Percentiles rank a stretch among this genome's conserved stretches.
These are phyloP conservation scores for Mythimna loreyi DNA, from an alignment of 2,888 invertebrate species.

Conservation along the genomic window DNA sequence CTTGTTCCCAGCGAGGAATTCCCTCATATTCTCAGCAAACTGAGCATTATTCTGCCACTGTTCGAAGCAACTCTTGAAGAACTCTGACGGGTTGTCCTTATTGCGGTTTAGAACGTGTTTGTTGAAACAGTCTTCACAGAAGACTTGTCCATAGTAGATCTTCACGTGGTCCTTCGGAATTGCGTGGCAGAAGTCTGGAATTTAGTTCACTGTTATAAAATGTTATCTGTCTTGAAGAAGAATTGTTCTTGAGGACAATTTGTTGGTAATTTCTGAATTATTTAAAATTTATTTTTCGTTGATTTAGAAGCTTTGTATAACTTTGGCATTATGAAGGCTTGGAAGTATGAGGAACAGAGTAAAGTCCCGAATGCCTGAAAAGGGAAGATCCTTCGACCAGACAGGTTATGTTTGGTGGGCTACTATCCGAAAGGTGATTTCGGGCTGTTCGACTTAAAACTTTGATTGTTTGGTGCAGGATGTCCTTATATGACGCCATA, in stretches of 20 bases:
- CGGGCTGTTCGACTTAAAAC: too few species aligned
- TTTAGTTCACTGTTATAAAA: constrained; percentile 19
- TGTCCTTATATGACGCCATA: too few species aligned
- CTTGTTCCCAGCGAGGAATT: constrained; percentile 79
- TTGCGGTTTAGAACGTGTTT: constrained; percentile 78
- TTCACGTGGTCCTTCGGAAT: constrained; percentile 80
- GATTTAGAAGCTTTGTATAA: too few species aligned
- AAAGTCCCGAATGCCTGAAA: too few species aligned
- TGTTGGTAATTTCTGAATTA: too few species aligned
- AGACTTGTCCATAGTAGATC: constrained; percentile 87
- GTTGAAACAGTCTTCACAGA: constrained; percentile 86
- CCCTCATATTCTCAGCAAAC: constrained; percentile 80
- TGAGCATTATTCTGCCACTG: constrained; percentile 84
- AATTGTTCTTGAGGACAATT: background rate
- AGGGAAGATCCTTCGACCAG: too few species aligned
- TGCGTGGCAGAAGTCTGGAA: constrained; percentile 81
- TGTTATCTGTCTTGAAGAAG: constrained; percentile 10
- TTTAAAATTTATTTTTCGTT: too few species aligned
- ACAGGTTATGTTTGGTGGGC: too few species aligned
- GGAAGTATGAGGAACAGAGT: too few species aligned
- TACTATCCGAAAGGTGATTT: too few species aligned
- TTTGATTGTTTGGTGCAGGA: too few species aligned
- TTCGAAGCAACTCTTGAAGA: constrained; percentile 84
- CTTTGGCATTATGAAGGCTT: too few species aligned
- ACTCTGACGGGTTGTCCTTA: constrained; percentile 82